Evolutionary conservation across 1,140 invertebrate species (phyloP).

Genomic region (Heliconius nattereri): DNA sequence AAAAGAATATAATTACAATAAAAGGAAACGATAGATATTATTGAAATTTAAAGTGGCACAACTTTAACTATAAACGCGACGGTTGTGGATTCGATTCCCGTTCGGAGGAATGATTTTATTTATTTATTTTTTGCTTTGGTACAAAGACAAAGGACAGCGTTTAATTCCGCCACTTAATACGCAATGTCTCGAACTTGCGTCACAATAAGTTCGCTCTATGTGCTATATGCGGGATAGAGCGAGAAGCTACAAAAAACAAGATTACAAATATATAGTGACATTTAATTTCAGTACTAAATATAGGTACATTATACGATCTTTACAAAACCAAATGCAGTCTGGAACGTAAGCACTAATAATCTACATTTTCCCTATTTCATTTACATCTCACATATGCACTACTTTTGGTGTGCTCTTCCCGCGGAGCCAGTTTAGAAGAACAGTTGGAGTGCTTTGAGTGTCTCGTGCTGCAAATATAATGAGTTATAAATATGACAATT

Average conservation of each 20-base stretch:
- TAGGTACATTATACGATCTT: background rate
- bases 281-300: background rate
- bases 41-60: no score
- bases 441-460: constrained; percentile 88
- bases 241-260: background rate
- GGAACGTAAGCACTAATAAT: constrained; percentile 21
- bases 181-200: no score
- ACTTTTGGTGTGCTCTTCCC: constrained; percentile 84
- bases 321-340: constrained; percentile 10
- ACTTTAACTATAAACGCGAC: no score
- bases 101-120: no score
- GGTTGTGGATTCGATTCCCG: no score
- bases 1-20: background rate
- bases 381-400: constrained; percentile 78
- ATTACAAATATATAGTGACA: background rate
- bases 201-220: no score
- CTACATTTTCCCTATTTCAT: constrained; percentile 10
- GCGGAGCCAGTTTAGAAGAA: constrained; percentile 89
- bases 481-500: constrained; percentile 23
- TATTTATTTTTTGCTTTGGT: no score
- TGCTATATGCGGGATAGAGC: no score
- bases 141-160: no score
- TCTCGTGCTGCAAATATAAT: constrained; percentile 84
- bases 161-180: no score
- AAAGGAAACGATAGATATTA: background rate